These are phyloP conservation scores for Panthera leo DNA, from an alignment of 2,113 vertebrate genomes.

Conservation along the genomic window DNA sequence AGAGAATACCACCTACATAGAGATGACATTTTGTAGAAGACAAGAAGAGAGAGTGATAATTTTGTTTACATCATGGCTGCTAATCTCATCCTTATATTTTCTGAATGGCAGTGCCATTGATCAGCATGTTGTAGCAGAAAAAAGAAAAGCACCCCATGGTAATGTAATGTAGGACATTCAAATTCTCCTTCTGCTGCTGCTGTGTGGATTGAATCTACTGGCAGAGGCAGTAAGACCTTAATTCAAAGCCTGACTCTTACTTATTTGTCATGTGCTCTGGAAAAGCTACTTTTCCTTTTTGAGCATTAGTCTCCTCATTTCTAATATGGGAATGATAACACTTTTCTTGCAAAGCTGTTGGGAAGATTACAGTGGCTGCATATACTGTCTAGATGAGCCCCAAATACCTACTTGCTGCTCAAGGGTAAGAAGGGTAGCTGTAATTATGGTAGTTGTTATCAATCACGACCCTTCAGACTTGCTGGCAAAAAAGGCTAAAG, in stretches of 20 bases:
- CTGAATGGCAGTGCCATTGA: background rate
- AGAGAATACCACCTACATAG: background rate
- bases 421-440: background rate
- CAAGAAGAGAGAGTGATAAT: background rate
- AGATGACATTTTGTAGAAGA: background rate
- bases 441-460: background rate
- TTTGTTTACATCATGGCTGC: background rate
- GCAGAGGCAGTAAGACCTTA: background rate
- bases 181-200: background rate
- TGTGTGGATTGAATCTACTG: background rate
- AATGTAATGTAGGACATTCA: background rate
- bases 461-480: background rate
- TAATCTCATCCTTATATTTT: background rate
- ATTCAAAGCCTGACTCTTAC: background rate
- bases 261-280: background rate
- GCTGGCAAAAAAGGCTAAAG: background rate
- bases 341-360: background rate
- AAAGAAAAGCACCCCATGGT: background rate
- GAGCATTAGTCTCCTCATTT: background rate
- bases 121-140: background rate
- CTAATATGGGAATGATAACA: background rate
- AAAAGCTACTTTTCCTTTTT: background rate
- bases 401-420: background rate
- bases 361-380: background rate
- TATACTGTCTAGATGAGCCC: background rate